Conservation (phyloP, 2,113 vertebrate genomes). For the Campylomormyrus tamandua region DNA sequence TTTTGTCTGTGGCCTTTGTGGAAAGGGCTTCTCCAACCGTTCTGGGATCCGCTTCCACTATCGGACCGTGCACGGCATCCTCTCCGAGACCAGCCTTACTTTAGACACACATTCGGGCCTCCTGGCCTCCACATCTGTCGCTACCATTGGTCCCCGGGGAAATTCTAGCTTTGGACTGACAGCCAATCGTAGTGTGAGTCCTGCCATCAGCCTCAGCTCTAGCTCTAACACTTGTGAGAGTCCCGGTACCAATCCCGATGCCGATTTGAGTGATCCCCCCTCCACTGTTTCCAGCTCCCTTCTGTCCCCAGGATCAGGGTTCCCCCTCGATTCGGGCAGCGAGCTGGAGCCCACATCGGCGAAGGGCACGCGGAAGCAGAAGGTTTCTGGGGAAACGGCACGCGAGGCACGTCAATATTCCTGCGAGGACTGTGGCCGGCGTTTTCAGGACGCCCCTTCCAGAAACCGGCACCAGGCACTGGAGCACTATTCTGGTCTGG, state of each 20-base stretch:
- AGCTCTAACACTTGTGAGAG: conserved; percentile 15
- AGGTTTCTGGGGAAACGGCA: conserved; percentile 12
- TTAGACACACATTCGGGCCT: not conserved
- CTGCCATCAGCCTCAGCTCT: not conserved
- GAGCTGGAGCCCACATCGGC: conserved; percentile 5
- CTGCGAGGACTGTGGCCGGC: conserved; percentile 64
- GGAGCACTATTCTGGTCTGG: conserved; percentile 51
- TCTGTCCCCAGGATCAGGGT: not conserved
- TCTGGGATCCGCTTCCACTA: conserved; percentile 67
- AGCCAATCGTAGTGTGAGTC: conserved; percentile 9
- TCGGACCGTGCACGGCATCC: conserved; percentile 57
- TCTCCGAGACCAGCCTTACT: conserved; percentile 35
- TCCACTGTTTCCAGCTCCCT: not conserved
- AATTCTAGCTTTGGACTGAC: not conserved
- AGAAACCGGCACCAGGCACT: conserved; percentile 63
- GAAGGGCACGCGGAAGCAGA: not conserved
- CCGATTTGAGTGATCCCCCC: not conserved
- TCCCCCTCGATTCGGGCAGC: not conserved
- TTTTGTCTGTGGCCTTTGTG: conserved; percentile 62
- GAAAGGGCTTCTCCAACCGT: conserved; percentile 65
- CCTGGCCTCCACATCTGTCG: not conserved
- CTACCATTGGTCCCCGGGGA: conserved; percentile 34
- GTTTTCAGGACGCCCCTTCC: conserved; percentile 60
- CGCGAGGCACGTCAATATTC: conserved; percentile 42
- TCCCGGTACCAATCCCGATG: not conserved